Base-by-base conservation (phyloP, 1,140 invertebrate species). In the Patella vulgata region DNA sequence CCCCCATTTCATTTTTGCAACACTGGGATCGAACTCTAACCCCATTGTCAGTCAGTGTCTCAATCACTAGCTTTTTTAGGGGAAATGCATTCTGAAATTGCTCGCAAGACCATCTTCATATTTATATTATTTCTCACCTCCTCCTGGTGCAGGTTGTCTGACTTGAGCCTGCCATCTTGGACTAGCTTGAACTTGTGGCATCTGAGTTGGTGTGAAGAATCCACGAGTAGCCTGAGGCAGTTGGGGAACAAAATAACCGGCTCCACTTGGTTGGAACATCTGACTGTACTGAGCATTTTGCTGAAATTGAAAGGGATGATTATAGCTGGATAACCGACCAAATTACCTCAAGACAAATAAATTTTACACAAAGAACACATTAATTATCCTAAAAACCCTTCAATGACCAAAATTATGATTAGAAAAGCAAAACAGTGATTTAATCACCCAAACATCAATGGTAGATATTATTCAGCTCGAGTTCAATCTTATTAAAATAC, bases 171-270 rank as follows among this genome's bases (percentile, higher is more conserved):
- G 74, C 95, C 96, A 97, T 43, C 94, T 88, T 25, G 95, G 93
- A 61, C 69, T 72, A 12, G 91, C 90, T 66, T 94, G 89, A 70
- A 96, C 92, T 73, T 91, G 93, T 9, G 92, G 84, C n/a, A n/a
- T n/a, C n/a, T n/a, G n/a, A n/a, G n/a, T n/a, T n/a, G n/a, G n/a
- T n/a, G n/a, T n/a, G n/a, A n/a, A n/a, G n/a, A n/a, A n/a, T n/a
- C n/a, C n/a, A n/a, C n/a, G n/a, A n/a, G n/a, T n/a, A n/a, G n/a
- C n/a, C n/a, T n/a, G n/a, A n/a, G n/a, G n/a, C n/a, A n/a, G n/a
- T n/a, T n/a, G n/a, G n/a, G n/a, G n/a, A n/a, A n/a, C n/a, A n/a
- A n/a, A n/a, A n/a, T n/a, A n/a, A n/a, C n/a, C n/a, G n/a, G n/a
- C n/a, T n/a, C n/a, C n/a, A n/a, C n/a, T n/a, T n/a, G n/a, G n/a